Base-by-base conservation (phyloP, 1,140 invertebrate genomes). In the Drosophila grimshawi region DNA sequence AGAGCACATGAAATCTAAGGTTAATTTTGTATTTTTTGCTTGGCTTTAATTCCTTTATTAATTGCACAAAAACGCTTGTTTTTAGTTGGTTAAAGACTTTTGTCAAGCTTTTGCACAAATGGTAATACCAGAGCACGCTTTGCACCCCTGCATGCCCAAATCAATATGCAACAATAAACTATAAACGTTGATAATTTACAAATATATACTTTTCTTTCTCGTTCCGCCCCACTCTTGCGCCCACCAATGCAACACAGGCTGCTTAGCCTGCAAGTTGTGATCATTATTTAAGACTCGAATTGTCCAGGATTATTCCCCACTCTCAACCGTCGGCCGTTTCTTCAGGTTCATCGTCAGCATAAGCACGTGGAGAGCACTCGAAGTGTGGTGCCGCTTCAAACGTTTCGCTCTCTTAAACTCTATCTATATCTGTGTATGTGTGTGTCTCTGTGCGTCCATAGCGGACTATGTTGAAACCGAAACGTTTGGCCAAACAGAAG, bases 381-480 rank as follows among this genome's bases (percentile, higher is more conserved):
- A 32, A 41, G 64, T 30, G 29, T 27, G 39, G 3, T 11, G 49
- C 45, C 11, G 19, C 30, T 33, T 11, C 39, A 61, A 52, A 48
- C 52, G 51, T 49, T 57, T 53, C 61, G 61, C 66, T 56, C 59
- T 65, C 63, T 62, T 55, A 41, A 45, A 63, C 32, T 64, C 46
- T 46, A 7, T 67, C 10, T 65, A 27, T 41, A 11, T 62, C 64
- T 69, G 82, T 89, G 61, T 89, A 81, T 89, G 77, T 88, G 80
- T 77, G 73, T 69, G 83, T 89, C 66, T 74, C 59, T 80, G 83
- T 83, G 79, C 71, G 82, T 86, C 82, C 82, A 78, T 78, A 76
- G 76, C 69, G 90, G 90, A 91, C 85, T 86, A 92, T 92, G 91
- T 92, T 92, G 90, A 92, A 92, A 85, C 91, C 81, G 67, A 92